A percentile compares a stretch with the other conserved stretches of the same genome.
phyloP scores from a whole-genome alignment of 92 coral and sea anemone species.

The Siderastrea radians region DNA sequence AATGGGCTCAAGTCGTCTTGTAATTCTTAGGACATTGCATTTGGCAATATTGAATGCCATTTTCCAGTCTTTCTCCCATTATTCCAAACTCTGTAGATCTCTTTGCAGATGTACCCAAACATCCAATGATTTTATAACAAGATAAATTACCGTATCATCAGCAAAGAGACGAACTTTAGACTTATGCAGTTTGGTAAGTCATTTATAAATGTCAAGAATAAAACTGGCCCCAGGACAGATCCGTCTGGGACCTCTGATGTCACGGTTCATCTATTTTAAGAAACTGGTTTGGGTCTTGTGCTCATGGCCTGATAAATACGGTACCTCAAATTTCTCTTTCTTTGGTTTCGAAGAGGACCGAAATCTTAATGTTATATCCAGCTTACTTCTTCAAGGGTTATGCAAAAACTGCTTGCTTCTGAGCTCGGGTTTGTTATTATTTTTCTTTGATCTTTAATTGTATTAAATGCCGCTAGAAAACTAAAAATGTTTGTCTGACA shows the following conservation, averaged over 20 bases:
- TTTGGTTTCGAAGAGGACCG: too few species aligned
- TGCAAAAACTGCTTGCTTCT: too few species aligned
- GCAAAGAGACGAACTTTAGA: slow-evolving; percentile 60
- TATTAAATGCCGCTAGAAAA: too few species aligned
- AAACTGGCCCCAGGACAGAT: neutral
- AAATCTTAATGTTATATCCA: too few species aligned
- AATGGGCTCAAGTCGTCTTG: neutral
- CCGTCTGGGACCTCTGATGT: slow-evolving; percentile 15
- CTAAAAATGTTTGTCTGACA: too few species aligned
- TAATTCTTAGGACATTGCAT: slow-evolving; percentile 7
- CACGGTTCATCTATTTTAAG: too few species aligned
- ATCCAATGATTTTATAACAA: slow-evolving; percentile 25
- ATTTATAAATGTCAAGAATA: slow-evolving; percentile 8
- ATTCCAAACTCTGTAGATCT: slow-evolving; percentile 25
- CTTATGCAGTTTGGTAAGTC: neutral
- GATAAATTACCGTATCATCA: slow-evolving; percentile 42
- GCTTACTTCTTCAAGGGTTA: too few species aligned
- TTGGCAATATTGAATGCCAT: slow-evolving; percentile 30
- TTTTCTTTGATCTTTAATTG: too few species aligned
- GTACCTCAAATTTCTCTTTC: too few species aligned
- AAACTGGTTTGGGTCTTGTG: too few species aligned
- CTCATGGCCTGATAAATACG: too few species aligned
- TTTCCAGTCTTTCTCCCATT: slow-evolving; percentile 44
- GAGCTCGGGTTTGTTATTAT: too few species aligned
- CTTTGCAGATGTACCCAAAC: slow-evolving; percentile 35